A percentile compares a stretch with the other conserved stretches of the same genome.
Conservation (phyloP, 2,113 vertebrate genomes). For the Dendrocopos noguchii region DNA sequence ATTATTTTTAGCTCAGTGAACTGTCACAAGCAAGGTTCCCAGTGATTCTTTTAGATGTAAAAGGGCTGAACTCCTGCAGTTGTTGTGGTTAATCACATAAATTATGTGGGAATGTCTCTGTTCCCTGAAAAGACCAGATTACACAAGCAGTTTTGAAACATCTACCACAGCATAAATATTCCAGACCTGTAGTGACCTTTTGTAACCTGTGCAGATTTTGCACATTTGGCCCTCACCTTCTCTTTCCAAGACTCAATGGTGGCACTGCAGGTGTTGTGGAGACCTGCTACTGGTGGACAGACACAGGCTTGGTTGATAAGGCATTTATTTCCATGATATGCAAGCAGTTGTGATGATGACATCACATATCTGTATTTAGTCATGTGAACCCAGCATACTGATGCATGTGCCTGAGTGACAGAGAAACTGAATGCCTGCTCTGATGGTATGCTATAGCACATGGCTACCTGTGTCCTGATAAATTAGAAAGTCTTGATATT, state of each 20-base stretch:
- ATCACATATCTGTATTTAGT: neutral
- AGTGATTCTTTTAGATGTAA: neutral
- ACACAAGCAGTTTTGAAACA: neutral
- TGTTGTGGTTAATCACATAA: neutral
- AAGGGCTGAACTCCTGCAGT: neutral
- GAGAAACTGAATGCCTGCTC: neutral
- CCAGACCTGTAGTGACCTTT: neutral
- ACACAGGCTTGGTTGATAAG: neutral
- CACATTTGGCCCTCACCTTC: neutral
- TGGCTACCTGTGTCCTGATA: neutral
- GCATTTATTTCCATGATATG: neutral
- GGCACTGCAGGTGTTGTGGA: neutral
- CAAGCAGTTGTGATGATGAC: neutral
- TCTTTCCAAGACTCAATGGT: neutral
- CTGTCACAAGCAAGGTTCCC: neutral
- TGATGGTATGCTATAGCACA: fast-evolving
- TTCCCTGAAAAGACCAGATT: neutral
- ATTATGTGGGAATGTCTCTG: slow-evolving; percentile 2
- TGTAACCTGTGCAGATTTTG: neutral
- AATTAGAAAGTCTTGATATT: neutral
- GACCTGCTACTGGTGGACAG: neutral
- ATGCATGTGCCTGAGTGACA: neutral
- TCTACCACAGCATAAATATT: neutral
- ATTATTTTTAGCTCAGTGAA: slow-evolving; percentile 3
- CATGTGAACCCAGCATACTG: fast-evolving